Conservation (phyloP, 2,888 invertebrate species). For the Campoplex nolae region DNA sequence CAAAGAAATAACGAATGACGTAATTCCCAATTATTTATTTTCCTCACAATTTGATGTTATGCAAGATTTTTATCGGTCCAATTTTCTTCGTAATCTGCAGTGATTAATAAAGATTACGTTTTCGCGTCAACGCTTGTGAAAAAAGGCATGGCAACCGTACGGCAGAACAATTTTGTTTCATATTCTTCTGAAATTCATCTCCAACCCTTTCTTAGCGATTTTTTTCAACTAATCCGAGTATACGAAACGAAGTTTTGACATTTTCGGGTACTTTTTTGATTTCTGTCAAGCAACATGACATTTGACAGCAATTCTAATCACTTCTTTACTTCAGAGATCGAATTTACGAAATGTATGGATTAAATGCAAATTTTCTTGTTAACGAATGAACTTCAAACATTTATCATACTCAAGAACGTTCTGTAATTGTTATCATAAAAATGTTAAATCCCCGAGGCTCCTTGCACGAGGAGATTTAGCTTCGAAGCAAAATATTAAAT, state of each 20-base stretch:
- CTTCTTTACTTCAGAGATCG: too few species aligned
- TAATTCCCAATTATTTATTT: constrained; percentile 11
- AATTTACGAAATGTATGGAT: too few species aligned
- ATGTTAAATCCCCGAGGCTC: background rate
- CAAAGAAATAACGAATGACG: constrained; percentile 28
- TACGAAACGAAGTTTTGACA: too few species aligned
- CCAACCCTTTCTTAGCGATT: too few species aligned
- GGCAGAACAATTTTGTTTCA: too few species aligned
- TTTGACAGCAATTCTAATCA: too few species aligned
- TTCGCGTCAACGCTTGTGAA: too few species aligned
- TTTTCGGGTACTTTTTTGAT: too few species aligned
- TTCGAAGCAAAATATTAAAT: background rate
- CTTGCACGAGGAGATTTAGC: background rate
- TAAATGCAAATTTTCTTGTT: background rate
- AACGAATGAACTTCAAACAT: background rate
- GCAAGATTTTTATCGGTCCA: background rate
- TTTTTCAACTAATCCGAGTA: too few species aligned
- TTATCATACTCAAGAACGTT: background rate
- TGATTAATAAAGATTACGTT: too few species aligned
- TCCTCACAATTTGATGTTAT: background rate
- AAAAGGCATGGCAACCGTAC: too few species aligned
- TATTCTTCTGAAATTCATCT: too few species aligned
- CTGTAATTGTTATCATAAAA: background rate
- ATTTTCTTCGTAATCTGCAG: background rate
- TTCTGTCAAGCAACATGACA: background rate